Percentiles rank a stretch among this genome's conserved stretches.
Evolutionary conservation across 2,888 invertebrate genomes (phyloP).

Genomic region (Cylloceria caligata): DNA sequence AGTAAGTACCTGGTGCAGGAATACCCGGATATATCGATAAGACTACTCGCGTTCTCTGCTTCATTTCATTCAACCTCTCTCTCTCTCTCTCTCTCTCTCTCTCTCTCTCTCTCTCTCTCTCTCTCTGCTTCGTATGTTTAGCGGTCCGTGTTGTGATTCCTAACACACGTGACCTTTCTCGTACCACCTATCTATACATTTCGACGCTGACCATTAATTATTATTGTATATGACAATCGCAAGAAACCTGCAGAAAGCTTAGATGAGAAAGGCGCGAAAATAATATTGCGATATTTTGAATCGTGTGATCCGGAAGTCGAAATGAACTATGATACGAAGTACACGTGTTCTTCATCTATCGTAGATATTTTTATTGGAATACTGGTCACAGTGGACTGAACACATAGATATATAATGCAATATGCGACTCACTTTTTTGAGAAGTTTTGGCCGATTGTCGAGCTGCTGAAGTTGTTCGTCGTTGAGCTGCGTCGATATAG

Average conservation of each 20-base stretch:
- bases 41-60: background rate
- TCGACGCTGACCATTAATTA: slow-evolving; percentile 29
- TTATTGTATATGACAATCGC: background rate
- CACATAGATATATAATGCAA: background rate
- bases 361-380: background rate
- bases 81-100: too few species aligned
- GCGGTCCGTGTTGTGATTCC: slow-evolving; percentile 6
- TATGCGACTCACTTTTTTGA: slow-evolving; percentile 85
- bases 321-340: background rate
- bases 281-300: background rate
- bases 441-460: slow-evolving; percentile 88
- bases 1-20: background rate
- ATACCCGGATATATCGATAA: slow-evolving; percentile 33
- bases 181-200: slow-evolving; percentile 30
- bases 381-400: background rate
- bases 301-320: background rate
- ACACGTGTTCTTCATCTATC: background rate
- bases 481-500: slow-evolving; percentile 77
- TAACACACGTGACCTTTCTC: slow-evolving; percentile 14
- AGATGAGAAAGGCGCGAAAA: background rate
- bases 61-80: slow-evolving; percentile 23
- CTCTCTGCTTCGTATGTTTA: too few species aligned
- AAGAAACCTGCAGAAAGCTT: slow-evolving; percentile 9
- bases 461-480: slow-evolving; percentile 85
- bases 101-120: too few species aligned